Conservation (phyloP, 2,797 vertebrate species). For the Crax fasciolata region DNA sequence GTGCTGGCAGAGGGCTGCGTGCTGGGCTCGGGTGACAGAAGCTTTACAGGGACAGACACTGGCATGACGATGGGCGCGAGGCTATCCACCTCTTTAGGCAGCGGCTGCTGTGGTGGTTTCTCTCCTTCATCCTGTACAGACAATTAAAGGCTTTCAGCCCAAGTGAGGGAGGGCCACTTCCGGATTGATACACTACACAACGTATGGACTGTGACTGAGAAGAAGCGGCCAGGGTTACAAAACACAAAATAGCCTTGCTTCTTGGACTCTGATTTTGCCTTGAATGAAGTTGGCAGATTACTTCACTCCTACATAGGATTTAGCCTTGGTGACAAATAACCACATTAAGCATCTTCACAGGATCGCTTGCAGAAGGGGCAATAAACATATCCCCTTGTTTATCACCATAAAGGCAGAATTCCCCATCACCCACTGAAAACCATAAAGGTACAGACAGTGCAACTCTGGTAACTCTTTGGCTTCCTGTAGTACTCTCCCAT, state of each 20-base stretch:
- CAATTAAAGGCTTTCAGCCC: slow-evolving; percentile 87
- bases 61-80: slow-evolving; percentile 89
- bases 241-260: slow-evolving; percentile 1
- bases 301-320: neutral
- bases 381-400: neutral
- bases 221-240: slow-evolving; percentile 45
- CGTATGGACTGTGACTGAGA: neutral
- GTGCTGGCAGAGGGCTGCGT: slow-evolving; percentile 83
- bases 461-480: slow-evolving; percentile 4
- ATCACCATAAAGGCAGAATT: neutral
- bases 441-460: neutral
- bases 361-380: neutral
- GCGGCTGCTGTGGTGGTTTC: slow-evolving; percentile 78
- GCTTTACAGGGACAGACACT: slow-evolving; percentile 92
- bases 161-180: slow-evolving; percentile 50
- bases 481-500: neutral
- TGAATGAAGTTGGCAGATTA: neutral
- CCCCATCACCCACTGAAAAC: neutral
- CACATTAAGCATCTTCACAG: neutral
- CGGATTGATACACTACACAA: neutral
- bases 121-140: slow-evolving; percentile 89
- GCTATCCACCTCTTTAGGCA: slow-evolving; percentile 84
- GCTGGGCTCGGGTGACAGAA: slow-evolving; percentile 85
- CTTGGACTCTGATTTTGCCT: neutral
- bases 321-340: neutral